Base-by-base conservation (phyloP, 2,888 invertebrate genomes). In the Yponomeuta cagnagella region DNA sequence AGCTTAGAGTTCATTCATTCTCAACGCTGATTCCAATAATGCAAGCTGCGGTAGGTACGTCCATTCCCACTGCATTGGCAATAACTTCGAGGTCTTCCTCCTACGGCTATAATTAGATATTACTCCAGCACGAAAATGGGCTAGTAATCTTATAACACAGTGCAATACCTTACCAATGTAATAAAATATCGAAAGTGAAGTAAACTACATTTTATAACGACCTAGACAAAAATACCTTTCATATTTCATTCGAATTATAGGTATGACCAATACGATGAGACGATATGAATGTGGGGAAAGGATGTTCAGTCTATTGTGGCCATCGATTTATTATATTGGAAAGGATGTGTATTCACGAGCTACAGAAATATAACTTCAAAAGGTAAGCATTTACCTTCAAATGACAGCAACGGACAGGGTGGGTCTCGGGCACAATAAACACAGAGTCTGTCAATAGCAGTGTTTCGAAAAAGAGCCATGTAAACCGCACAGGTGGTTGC, bases 401-500 rank as follows among this genome's bases (percentile, higher is more conserved):
- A 68, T 9, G 12, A 31, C 48, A 65, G 64, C n/a, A 1, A 67
- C 63, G n/a, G 12, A 58, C 65, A 31, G 52, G 52, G 15, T 52
- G 15, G 30, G 68, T 37, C 68, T 30, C 31, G 37, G 37, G 15
- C 12, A 67, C 71, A 72, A 73, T 74, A 74, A 74, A 74, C 81
- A 84, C 86, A 83, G 70, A 71, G 69, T 75, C 78, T 78, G 79
- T 82, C 82, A 81, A 80, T 79, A 80, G 79, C 72, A 76, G 73
- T 74, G 77, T 74, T 81, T 77, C 78, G 68, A 78, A 81, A 79
- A 80, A 79, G 77, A 81, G 77, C 81, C 84, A 83, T 86, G 84
- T 86, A 81, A 76, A 79, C 83, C 81, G 81, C 84, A 87, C 89
- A 88, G 87, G 85, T 87, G 89, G 86, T 82, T 85, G 83, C 82